A percentile compares a stretch with the other conserved stretches of the same genome.
phyloP scores from a whole-genome alignment of 2,888 invertebrate species.

The Nomada hirtipes region DNA sequence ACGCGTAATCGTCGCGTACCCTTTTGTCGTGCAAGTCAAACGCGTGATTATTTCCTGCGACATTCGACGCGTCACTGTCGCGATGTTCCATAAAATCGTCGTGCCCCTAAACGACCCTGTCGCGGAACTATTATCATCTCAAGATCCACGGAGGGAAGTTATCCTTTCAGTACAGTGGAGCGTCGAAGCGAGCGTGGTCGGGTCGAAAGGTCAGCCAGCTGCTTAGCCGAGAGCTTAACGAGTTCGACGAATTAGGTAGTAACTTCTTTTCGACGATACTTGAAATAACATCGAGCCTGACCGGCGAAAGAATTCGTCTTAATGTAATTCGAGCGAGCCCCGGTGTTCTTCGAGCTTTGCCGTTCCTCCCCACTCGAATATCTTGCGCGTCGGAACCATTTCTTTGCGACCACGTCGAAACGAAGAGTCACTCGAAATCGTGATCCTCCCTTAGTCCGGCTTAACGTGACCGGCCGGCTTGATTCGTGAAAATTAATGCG shows the following conservation, averaged over 20 bases:
- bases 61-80: too few relatives aligned
- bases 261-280: constrained; percentile 56
- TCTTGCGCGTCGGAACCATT: constrained; percentile 6
- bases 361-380: constrained; percentile 12
- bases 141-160: neutral
- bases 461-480: neutral
- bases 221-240: constrained; percentile 55
- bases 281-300: constrained; percentile 48
- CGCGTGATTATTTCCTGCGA: too few relatives aligned
- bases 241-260: constrained; percentile 58
- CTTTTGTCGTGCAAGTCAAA: neutral
- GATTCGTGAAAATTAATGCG: constrained; percentile 56
- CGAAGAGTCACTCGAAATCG: constrained; percentile 34
- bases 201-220: constrained; percentile 36
- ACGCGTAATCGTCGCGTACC: neutral
- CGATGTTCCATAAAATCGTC: too few relatives aligned
- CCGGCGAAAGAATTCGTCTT: constrained; percentile 45
- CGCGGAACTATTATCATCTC: neutral
- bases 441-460: constrained; percentile 5
- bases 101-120: neutral
- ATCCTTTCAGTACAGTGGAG: neutral
- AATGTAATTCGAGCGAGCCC: constrained; percentile 56
- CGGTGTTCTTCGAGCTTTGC: constrained; percentile 1
- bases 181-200: constrained; percentile 12
- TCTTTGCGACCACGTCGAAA: constrained; percentile 22